phyloP scores from a whole-genome alignment of 2,888 invertebrate species.

The Tenodera sinensis region DNA sequence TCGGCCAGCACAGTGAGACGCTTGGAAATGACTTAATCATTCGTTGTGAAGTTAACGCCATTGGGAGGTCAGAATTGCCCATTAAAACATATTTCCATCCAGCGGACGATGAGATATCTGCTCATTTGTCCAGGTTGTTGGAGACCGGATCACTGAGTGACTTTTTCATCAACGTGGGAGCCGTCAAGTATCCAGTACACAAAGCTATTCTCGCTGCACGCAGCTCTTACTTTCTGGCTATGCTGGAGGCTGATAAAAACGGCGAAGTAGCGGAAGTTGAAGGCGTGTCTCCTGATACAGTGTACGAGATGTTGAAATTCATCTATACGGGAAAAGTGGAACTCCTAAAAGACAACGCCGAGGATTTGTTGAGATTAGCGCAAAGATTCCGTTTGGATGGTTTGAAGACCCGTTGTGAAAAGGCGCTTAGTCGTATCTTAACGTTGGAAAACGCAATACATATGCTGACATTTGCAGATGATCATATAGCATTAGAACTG shows the following conservation, averaged over 20 bases:
- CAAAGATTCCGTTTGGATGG: neutral
- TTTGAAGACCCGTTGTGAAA: neutral
- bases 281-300: neutral
- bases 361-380: neutral
- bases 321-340: neutral
- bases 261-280: neutral
- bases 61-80: neutral
- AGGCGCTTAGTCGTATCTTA: neutral
- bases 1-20: too few relatives aligned
- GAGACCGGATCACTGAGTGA: neutral
- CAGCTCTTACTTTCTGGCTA: neutral
- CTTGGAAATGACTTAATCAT: neutral
- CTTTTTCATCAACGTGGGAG: neutral
- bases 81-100: neutral
- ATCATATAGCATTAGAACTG: neutral
- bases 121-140: neutral
- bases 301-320: neutral
- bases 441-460: neutral
- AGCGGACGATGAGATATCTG: neutral
- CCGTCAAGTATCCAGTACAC: neutral
- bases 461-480: neutral
- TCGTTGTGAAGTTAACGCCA: neutral
- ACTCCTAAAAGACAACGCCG: neutral
- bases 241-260: neutral
- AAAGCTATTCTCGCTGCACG: neutral